These are phyloP conservation scores for Anisognathus igniventris DNA, from an alignment of 2,797 vertebrate species.

Conservation along the genomic window DNA sequence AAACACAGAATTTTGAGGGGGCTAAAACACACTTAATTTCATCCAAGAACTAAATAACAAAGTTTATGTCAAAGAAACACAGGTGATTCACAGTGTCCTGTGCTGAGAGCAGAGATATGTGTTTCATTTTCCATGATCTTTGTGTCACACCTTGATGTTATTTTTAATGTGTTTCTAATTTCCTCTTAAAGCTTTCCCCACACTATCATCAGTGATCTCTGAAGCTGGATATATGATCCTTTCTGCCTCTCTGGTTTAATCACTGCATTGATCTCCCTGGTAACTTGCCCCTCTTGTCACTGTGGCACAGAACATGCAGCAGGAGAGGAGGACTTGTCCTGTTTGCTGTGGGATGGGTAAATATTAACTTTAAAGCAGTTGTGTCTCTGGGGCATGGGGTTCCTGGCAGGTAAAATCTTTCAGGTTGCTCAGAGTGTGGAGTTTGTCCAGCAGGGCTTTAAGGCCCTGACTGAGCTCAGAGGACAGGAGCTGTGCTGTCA, in stretches of 20 bases:
- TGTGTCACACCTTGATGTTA: conserved; percentile 16
- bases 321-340: not conserved
- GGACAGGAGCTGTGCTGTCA: fast-evolving
- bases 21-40: not conserved
- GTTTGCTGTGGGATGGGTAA: not conserved
- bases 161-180: conserved; percentile 53
- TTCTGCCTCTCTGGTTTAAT: not conserved
- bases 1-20: not conserved
- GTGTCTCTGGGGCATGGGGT: not conserved
- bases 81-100: not conserved
- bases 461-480: not conserved
- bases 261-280: not conserved
- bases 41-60: not conserved
- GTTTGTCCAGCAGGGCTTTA: not conserved
- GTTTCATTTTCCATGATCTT: conserved; percentile 55
- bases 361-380: not conserved
- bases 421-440: not conserved
- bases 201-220: not conserved
- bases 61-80: not conserved
- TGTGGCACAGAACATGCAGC: not conserved
- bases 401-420: not conserved
- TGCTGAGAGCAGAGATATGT: not conserved
- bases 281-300: not conserved
- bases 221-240: not conserved
- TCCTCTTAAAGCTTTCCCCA: not conserved